Evolutionary conservation across 2,797 vertebrate species (phyloP).

Genomic region (Euthynnus affinis): DNA sequence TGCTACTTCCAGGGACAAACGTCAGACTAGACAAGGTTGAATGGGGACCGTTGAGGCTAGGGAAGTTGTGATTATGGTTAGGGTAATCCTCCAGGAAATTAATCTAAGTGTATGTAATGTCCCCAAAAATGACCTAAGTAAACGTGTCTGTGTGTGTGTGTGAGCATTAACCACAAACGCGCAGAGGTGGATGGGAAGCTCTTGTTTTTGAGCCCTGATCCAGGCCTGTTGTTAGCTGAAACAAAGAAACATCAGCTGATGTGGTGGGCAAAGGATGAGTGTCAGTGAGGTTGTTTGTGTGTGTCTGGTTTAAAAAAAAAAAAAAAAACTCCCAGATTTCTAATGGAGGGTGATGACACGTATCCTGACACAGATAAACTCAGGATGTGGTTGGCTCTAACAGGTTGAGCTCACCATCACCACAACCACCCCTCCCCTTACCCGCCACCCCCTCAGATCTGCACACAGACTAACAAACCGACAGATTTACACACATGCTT

Average conservation of each 20-base stretch:
- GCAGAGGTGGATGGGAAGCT: slow-evolving; percentile 1
- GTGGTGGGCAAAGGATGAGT: background rate
- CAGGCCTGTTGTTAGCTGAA: slow-evolving; percentile 51
- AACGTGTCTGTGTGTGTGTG: too few relatives aligned
- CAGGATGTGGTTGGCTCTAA: slow-evolving; percentile 27
- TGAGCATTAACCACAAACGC: slow-evolving; percentile 9
- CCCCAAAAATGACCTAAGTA: too few relatives aligned
- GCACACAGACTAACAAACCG: background rate
- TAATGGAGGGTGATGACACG: background rate
- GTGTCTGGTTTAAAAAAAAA: background rate
- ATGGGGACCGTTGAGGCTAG: too few relatives aligned
- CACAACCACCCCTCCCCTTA: background rate
- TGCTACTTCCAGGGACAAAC: too few relatives aligned
- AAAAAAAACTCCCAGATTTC: background rate
- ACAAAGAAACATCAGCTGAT: slow-evolving; percentile 45
- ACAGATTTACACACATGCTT: background rate
- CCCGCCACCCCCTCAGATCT: background rate
- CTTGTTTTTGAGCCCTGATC: slow-evolving; percentile 4
- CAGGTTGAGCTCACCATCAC: background rate
- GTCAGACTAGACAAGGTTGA: too few relatives aligned
- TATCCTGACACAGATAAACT: background rate
- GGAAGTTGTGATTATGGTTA: too few relatives aligned
- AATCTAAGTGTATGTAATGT: too few relatives aligned
- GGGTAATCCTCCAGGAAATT: too few relatives aligned
- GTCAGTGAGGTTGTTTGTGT: background rate